Conservation (phyloP, 2,888 invertebrate genomes). For the Aspidapion aeneum region DNA sequence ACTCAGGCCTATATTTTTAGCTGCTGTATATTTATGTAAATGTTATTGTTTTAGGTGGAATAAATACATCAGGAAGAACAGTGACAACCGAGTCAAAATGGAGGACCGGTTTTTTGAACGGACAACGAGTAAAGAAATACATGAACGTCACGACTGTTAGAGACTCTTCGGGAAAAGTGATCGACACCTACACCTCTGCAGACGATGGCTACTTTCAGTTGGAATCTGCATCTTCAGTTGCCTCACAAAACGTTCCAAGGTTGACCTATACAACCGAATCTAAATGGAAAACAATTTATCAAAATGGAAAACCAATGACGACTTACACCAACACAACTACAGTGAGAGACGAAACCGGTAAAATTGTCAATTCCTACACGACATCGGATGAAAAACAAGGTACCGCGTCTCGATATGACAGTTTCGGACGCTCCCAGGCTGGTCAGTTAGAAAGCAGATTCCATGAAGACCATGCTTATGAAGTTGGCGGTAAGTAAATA, state of each 20-base stretch:
- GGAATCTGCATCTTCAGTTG: not conserved
- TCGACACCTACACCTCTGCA: slow-evolving; percentile 27
- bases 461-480: slow-evolving; percentile 22
- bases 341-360: slow-evolving; percentile 32
- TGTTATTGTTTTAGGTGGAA: too few species aligned
- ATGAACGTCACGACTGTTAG: slow-evolving; percentile 33
- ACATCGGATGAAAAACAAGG: slow-evolving; percentile 17
- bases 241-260: not conserved
- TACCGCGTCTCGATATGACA: not conserved
- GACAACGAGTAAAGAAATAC: slow-evolving; percentile 28
- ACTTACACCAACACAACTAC: slow-evolving; percentile 34
- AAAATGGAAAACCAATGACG: slow-evolving; percentile 28
- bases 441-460: slow-evolving; percentile 10
- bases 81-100: slow-evolving; percentile 22
- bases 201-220: slow-evolving; percentile 14
- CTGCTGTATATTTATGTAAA: too few species aligned
- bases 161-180: slow-evolving; percentile 33
- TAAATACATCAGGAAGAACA: slow-evolving; percentile 14
- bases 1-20: too few species aligned
- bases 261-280: slow-evolving; percentile 12
- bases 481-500: too few species aligned
- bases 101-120: slow-evolving; percentile 21
- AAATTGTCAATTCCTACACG: slow-evolving; percentile 30
- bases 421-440: not conserved
- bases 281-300: slow-evolving; percentile 16